Base-by-base conservation (phyloP, 2,797 vertebrate genomes). In the Myripristis murdjan region DNA sequence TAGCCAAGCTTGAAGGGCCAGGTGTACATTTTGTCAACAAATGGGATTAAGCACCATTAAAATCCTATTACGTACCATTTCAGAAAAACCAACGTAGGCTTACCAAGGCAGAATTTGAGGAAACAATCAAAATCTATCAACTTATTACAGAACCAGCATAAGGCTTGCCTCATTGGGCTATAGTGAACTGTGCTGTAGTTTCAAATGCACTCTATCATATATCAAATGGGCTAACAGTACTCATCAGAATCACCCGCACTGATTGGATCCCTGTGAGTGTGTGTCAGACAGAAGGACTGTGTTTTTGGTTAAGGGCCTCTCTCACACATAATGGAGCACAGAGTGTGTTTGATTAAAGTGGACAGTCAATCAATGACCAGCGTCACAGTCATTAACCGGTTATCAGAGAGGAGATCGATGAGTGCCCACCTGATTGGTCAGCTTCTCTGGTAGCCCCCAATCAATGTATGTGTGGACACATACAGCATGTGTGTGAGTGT, bases 1-100 rank as follows among this genome's bases (percentile, higher is more conserved):
- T 70, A 28, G 63, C 84, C 65, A 70, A 41, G 86, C 82, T 89
- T 65, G 64, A 87, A 80, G 61, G 71, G 64, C 76, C 52, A 71
- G 84, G 65, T 88, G 82, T 86, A 81, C 74, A 65, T 84, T 83
- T 77, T 72, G 75, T 75, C 79, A 87, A 84, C 81, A 87, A 87
- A 84, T 57, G 54, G 52, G 39, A 66, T 62, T 60, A 6, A 52
- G 60, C 51, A 54, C 59, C 70, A 69, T 90, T 73, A 81, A 82
- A 79, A 80, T 72, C 77, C 43, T 57, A 51, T 85, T 74, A 59
- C 68, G 61, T 15, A 26, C 28, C 54, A 12, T 31, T 63, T 64
- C 62, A 69, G 28, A 37, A 58, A 62, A 64, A 76, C 22, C 33
- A 2, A 39, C 46, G n/a, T 6, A 57, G n/a, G 24, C 31, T 28